Percentiles rank a stretch among this genome's conserved stretches.
Conservation (phyloP, 1,140 invertebrate species). For the Drosophila suzukii region DNA sequence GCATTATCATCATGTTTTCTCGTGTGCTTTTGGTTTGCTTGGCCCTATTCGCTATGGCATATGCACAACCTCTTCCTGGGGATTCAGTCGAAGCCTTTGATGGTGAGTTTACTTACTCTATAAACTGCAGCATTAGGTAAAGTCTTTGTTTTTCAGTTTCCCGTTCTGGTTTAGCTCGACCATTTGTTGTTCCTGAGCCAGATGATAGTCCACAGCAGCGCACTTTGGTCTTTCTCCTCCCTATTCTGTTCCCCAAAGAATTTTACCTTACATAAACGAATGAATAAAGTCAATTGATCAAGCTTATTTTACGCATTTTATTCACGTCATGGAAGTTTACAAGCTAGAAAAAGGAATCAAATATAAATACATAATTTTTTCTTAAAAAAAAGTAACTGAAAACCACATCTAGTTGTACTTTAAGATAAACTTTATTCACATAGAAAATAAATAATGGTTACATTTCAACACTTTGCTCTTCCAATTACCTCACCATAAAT, state of each 20-base stretch:
- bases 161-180: conserved; percentile 2
- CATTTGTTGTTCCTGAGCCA: conserved; percentile 7
- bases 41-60: conserved; percentile 1
- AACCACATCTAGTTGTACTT: conserved; percentile 45
- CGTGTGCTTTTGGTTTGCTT: conserved; percentile 15
- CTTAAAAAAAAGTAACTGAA: not conserved
- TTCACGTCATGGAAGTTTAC: not conserved
- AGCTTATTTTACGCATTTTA: not conserved
- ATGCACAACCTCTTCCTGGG: not conserved
- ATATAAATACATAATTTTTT: not conserved
- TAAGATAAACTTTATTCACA: conserved; percentile 80
- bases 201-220: not conserved
- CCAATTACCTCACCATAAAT: conserved; percentile 46
- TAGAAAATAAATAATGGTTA: conserved; percentile 82
- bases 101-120: not conserved
- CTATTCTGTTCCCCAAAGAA: conserved; percentile 8
- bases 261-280: not conserved
- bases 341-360: too few species aligned
- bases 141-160: not conserved
- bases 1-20: conserved; percentile 11
- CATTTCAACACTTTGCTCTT: conserved; percentile 59
- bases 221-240: conserved; percentile 4
- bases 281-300: conserved; percentile 10
- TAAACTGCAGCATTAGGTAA: not conserved
- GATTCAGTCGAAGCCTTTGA: not conserved